These are phyloP conservation scores for Drosophila pegasa DNA, from an alignment of 2,888 invertebrate genomes.

Conservation along the genomic window DNA sequence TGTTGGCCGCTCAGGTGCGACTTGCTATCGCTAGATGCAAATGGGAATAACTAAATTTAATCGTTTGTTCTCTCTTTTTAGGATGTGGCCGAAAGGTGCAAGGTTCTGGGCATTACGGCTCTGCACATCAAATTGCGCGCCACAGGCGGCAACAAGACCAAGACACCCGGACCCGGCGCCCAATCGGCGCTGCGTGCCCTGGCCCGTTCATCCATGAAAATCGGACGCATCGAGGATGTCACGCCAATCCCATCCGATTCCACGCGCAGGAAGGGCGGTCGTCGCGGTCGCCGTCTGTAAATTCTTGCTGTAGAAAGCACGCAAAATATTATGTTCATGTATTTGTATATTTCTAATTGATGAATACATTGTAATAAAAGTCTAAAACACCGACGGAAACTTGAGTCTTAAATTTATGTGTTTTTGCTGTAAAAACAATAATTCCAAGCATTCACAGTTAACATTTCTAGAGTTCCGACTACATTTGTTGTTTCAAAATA, in stretches of 20 bases:
- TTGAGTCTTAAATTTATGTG: no score
- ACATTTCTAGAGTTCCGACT: no score
- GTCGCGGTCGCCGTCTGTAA: constrained; percentile 99
- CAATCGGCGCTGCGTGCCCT: constrained; percentile 98
- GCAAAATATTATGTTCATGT: constrained; percentile 33
- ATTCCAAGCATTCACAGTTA: no score
- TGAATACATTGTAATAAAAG: constrained; percentile 44
- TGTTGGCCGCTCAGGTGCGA: constrained; percentile 98
- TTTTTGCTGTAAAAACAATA: no score
- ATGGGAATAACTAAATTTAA: neutral
- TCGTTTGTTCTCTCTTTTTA: constrained; percentile 71
- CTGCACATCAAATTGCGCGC: constrained; percentile 99
- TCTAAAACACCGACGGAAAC: constrained; percentile 7
- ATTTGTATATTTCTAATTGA: constrained; percentile 29
- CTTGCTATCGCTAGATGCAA: neutral
- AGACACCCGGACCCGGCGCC: constrained; percentile 99
- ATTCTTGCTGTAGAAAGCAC: constrained; percentile 8
- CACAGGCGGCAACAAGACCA: constrained; percentile 99
- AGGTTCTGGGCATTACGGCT: constrained; percentile 97
- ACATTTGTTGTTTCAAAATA: no score
- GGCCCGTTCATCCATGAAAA: constrained; percentile 99
- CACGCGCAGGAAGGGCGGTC: constrained; percentile 99
- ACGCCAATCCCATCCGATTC: constrained; percentile 99
- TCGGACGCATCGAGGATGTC: constrained; percentile 99
- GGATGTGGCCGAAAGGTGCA: constrained; percentile 99